These are phyloP conservation scores for Ridgeia piscesae DNA, from an alignment of 1,140 invertebrate species.

Conservation along the genomic window DNA sequence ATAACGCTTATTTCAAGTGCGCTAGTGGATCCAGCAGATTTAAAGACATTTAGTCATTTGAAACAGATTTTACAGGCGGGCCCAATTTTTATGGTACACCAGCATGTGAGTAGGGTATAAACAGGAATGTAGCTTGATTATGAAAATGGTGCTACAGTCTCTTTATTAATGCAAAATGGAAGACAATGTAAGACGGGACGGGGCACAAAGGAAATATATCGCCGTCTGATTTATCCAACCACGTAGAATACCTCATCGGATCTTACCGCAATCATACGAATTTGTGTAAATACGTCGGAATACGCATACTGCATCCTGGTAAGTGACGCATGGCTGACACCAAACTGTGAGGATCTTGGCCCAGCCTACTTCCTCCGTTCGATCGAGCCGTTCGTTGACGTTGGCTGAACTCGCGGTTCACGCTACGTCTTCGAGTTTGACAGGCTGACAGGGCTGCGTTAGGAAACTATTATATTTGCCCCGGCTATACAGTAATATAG, in stretches of 20 bases:
- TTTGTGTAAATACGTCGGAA: neutral
- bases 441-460: neutral
- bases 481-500: neutral
- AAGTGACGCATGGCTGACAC: neutral
- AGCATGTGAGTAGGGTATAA: neutral
- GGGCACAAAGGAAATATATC: neutral
- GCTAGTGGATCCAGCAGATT: neutral
- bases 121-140: neutral
- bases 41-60: neutral
- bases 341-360: neutral
- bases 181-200: neutral
- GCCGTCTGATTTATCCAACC: neutral
- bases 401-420: neutral
- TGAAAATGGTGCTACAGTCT: neutral
- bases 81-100: neutral
- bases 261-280: neutral
- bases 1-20: neutral
- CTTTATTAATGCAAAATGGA: conserved; percentile 6
- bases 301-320: neutral
- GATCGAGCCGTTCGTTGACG: neutral
- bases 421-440: neutral
- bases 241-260: neutral
- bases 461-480: neutral
- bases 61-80: neutral
- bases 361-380: neutral